A percentile compares a stretch with the other conserved stretches of the same genome.
Evolutionary conservation across 2,113 vertebrate genomes (phyloP).

Genomic region (Paracanthobrama guichenoti): DNA sequence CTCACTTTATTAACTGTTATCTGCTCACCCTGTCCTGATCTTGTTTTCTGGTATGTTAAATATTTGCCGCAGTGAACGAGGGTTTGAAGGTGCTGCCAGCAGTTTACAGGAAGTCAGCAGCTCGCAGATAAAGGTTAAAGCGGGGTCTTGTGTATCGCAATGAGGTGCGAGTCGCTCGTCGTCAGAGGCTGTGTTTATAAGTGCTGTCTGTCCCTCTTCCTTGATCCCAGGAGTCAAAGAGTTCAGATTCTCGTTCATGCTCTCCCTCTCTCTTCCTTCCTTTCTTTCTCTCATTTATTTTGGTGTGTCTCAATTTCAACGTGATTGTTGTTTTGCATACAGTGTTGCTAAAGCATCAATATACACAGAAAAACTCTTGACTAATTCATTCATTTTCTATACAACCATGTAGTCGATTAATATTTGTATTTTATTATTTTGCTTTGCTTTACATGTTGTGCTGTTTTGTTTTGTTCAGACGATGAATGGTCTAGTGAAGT

Average conservation of each 20-base stretch:
- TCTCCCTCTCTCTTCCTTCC: background rate
- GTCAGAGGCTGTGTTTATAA: conserved; percentile 17
- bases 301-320: too few species aligned
- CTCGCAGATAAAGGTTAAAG: conserved; percentile 23
- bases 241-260: background rate
- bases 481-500: background rate
- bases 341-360: background rate
- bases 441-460: background rate
- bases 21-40: conserved; percentile 14
- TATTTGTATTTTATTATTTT: too few species aligned
- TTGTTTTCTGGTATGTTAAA: conserved; percentile 38
- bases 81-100: background rate
- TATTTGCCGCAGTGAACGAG: background rate
- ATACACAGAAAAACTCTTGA: background rate
- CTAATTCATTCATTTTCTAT: too few species aligned
- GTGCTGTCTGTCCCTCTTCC: conserved; percentile 9
- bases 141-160: conserved; percentile 31
- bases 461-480: background rate
- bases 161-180: conserved; percentile 29
- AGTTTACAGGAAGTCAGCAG: conserved; percentile 33
- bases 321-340: background rate
- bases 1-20: conserved; percentile 26
- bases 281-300: background rate
- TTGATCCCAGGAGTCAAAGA: conserved; percentile 26
- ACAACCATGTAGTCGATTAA: too few species aligned